Evolutionary conservation across 2,113 vertebrate species (phyloP).

Genomic region (Vulpes vulpes): DNA sequence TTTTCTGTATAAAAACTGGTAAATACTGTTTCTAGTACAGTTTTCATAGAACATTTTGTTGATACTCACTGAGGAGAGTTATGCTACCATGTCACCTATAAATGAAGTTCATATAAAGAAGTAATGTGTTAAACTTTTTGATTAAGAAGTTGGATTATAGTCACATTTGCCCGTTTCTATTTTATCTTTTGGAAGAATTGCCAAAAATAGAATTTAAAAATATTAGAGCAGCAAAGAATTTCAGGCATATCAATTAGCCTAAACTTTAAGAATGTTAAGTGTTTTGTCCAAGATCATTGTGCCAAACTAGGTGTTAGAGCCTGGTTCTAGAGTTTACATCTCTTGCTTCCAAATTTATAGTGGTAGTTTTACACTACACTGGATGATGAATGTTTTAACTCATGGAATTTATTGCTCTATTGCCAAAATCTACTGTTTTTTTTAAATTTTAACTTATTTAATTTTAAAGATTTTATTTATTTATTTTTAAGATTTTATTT

Average conservation of each 20-base stretch:
- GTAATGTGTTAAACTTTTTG: neutral
- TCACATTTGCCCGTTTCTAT: neutral
- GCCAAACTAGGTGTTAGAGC: neutral
- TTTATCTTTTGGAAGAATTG: constrained; percentile 7
- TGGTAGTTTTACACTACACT: neutral
- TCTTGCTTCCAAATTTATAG: constrained; percentile 25
- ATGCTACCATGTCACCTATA: neutral
- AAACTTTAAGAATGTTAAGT: constrained; percentile 2
- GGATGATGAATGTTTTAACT: neutral
- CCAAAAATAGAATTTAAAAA: constrained; percentile 19
- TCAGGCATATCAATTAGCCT: neutral
- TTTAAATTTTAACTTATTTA: neutral
- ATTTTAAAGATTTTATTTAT: too few relatives aligned
- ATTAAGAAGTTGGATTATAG: neutral
- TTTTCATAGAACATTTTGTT: constrained; percentile 44
- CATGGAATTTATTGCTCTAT: neutral
- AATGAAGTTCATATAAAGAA: neutral
- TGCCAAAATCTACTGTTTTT: neutral
- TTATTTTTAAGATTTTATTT: neutral
- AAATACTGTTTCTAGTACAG: neutral
- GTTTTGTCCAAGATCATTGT: neutral
- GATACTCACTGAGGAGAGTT: neutral
- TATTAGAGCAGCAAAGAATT: neutral
- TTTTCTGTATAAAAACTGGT: constrained; percentile 41
- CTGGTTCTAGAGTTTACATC: neutral